phyloP scores from a whole-genome alignment of 1,140 invertebrate species.

The Drosophila littoralis region DNA sequence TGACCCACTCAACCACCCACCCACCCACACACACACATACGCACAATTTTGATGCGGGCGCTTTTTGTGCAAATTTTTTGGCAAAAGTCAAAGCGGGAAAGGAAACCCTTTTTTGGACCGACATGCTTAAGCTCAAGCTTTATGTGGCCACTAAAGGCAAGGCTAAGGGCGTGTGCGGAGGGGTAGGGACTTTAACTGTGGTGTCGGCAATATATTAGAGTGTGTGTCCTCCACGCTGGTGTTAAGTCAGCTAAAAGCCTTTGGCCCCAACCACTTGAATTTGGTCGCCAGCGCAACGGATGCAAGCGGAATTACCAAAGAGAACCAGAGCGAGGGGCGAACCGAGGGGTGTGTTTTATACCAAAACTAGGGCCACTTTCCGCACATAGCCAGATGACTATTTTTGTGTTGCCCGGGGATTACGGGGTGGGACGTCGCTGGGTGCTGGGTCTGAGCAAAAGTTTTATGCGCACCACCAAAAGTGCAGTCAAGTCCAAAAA shows the following conservation, averaged over 20 bases:
- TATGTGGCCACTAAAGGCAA: constrained; percentile 72
- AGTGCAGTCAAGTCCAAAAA: constrained; percentile 74
- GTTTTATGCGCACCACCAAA: constrained; percentile 72
- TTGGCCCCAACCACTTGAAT: constrained; percentile 72
- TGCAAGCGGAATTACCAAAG: constrained; percentile 68
- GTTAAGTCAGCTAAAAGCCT: constrained; percentile 82
- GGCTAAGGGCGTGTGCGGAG: not conserved
- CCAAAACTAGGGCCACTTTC: constrained; percentile 18
- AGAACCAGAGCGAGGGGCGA: not conserved
- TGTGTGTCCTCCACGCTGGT: constrained; percentile 55
- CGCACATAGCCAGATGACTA: constrained; percentile 64
- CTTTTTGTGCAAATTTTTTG: constrained; percentile 68
- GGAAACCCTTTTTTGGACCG: constrained; percentile 72
- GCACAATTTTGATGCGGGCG: constrained; percentile 63
- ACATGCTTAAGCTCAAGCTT: constrained; percentile 80
- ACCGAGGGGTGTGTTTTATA: not conserved
- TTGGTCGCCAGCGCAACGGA: constrained; percentile 66
- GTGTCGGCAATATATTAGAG: constrained; percentile 61
- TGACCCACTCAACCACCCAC: constrained; percentile 43
- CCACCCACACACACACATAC: constrained; percentile 24
- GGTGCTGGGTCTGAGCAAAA: constrained; percentile 43
- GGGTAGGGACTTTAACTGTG: not conserved
- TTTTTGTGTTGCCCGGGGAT: constrained; percentile 30
- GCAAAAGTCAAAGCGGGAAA: constrained; percentile 68
- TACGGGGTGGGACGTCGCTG: not conserved